Base-by-base conservation (phyloP, 2,113 vertebrate species). In the Bufo bufo region DNA sequence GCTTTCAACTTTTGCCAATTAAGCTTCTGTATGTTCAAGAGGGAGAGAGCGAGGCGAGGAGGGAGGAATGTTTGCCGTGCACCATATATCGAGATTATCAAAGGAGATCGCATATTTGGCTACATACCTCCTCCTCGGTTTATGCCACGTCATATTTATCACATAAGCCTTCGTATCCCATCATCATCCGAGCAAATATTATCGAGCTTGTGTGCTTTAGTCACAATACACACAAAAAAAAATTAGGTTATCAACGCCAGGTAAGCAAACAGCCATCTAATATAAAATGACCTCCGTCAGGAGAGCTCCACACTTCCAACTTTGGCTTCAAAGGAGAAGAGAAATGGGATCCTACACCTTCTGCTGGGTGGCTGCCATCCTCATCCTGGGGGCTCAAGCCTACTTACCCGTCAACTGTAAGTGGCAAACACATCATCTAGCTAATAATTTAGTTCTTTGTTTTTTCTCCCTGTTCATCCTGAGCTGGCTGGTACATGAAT, bases 81-180 rank as follows among this genome's bases (percentile, higher is more conserved):
- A 11, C 17, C 0, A 59, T 54, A 33, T 23, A 50, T 61, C 16
- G 3, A 16, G n/a, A 33, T 61, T 47, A 74, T 12, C 71, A 56
- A 13, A 43, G 43, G 61, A 11, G 14, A 33, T 19, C 16, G 77
- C 77, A 56, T 43, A 56, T 81, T 56, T 58, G 58, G 50, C 63
- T 56, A 58, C 71, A 71, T 71, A 71, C 72, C 8, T 79, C n/a
- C 56, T 43, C 16, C 61, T 54, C 12, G 54, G 20, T 87, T 23
- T 45, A 82, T 33, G 86, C 78, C 86, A 82, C 86, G 79, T 82
- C 81, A 82, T 87, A 74, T 87, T 87, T 87, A 66, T 87, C 86
- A 82, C 56, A 17, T 82, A 74, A 82, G 43, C 79, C 58, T 71
- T 87, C 56, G 2, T 63, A 74, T 63, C 43, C 56, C 86, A 82